phyloP scores from a whole-genome alignment of 2,797 vertebrate genomes.

The Oryzias sinensis region DNA sequence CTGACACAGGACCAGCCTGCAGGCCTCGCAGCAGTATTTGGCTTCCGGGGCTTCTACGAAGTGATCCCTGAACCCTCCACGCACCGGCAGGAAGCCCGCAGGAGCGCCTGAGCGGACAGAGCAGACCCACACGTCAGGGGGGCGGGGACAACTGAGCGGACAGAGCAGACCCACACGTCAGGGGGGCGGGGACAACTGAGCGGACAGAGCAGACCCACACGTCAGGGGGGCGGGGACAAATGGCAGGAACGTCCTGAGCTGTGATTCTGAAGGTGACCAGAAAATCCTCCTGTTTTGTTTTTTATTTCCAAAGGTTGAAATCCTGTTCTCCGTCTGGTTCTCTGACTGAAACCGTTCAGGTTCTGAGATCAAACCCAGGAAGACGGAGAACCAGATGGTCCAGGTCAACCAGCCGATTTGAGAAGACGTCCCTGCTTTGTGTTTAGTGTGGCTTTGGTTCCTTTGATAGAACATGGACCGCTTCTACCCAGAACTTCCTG shows the following conservation, averaged over 20 bases:
- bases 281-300: neutral
- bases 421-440: too few species aligned
- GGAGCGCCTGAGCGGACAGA: slow-evolving; percentile 33
- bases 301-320: neutral
- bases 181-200: slow-evolving; percentile 27
- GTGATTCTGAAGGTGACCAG: neutral
- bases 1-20: slow-evolving; percentile 89
- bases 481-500: too few species aligned
- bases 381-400: too few species aligned
- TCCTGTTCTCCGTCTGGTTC: too few species aligned
- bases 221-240: neutral
- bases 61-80: slow-evolving; percentile 90
- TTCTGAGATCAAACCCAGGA: too few species aligned
- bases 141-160: slow-evolving; percentile 14
- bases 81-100: slow-evolving; percentile 82
- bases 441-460: too few species aligned
- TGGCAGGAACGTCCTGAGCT: too few species aligned
- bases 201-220: neutral
- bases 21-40: slow-evolving; percentile 96
- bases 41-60: slow-evolving; percentile 88
- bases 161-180: neutral
- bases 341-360: too few species aligned
- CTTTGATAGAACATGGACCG: too few species aligned
- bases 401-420: too few species aligned
- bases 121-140: neutral